Evolutionary conservation across 2,113 vertebrate species (phyloP).

Genomic region (cat (Felis catus)): DNA sequence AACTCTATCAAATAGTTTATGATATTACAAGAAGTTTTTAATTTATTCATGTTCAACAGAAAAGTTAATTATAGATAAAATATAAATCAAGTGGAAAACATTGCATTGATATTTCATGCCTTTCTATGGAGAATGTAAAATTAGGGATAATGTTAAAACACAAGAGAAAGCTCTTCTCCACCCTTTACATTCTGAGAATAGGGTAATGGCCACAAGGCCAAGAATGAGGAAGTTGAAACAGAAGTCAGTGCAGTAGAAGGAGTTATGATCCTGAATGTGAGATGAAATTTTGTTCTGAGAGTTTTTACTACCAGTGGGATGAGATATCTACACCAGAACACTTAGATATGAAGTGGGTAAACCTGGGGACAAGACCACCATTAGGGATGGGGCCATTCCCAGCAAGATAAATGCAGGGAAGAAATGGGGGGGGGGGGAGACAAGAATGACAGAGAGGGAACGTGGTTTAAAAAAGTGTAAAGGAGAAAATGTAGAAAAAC

Average conservation of each 20-base stretch:
- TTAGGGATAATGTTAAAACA: neutral
- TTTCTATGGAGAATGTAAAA: neutral
- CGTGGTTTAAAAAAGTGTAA: neutral
- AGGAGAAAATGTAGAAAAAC: neutral
- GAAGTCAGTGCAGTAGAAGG: neutral
- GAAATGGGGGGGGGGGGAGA: neutral
- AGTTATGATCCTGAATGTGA: neutral
- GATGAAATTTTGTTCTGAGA: neutral
- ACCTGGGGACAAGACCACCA: neutral
- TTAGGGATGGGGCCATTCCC: neutral
- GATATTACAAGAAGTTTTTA: slow-evolving; percentile 35
- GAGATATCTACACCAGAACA: neutral
- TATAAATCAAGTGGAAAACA: neutral
- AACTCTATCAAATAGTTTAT: neutral
- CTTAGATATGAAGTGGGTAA: neutral
- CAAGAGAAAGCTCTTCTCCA: neutral
- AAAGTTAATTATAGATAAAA: slow-evolving; percentile 18
- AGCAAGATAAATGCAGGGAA: neutral
- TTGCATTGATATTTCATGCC: neutral
- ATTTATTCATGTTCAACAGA: neutral
- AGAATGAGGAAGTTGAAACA: neutral
- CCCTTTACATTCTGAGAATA: neutral
- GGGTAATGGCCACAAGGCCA: neutral
- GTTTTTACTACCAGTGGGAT: neutral
- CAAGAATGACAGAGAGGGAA: neutral